Conservation (phyloP, 2,888 invertebrate species). For the Camponotus fellah region DNA sequence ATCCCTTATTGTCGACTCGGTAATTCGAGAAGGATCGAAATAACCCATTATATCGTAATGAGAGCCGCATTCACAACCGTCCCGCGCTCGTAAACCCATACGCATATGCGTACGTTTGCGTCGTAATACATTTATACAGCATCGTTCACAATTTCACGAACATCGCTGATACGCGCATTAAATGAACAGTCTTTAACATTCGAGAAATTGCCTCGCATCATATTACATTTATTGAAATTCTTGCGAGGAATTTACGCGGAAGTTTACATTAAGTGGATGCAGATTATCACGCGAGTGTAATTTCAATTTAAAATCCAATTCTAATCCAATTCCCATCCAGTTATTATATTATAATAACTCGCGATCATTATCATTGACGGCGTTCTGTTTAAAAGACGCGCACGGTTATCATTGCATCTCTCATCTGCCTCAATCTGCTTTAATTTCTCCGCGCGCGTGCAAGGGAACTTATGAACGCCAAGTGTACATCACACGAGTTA, state of each 20-base stretch:
- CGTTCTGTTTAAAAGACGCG: slow-evolving; percentile 19
- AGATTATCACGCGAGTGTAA: slow-evolving; percentile 12
- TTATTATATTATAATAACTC: slow-evolving; percentile 23
- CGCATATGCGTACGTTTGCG: slow-evolving; percentile 23
- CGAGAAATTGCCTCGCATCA: not conserved
- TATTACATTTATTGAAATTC: slow-evolving; percentile 15
- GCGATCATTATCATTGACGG: not conserved
- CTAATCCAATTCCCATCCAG: not conserved
- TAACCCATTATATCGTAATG: slow-evolving; percentile 84
- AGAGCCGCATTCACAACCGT: slow-evolving; percentile 78
- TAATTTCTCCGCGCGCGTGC: slow-evolving; percentile 21
- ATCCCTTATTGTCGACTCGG: slow-evolving; percentile 84
- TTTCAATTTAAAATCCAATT: slow-evolving; percentile 41
- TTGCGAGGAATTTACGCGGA: slow-evolving; percentile 29
- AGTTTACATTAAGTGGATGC: not conserved
- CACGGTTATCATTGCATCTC: not conserved
- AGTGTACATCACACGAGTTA: slow-evolving; percentile 43
- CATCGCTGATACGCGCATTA: slow-evolving; percentile 13
- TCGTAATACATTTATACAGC: slow-evolving; percentile 15
- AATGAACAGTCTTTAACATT: slow-evolving; percentile 24
- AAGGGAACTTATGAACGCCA: slow-evolving; percentile 16
- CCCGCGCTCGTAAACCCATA: slow-evolving; percentile 56
- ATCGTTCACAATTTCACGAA: slow-evolving; percentile 42
- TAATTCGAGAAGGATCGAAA: slow-evolving; percentile 84
- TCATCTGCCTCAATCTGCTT: not conserved